These are phyloP conservation scores for Oreochromis tanganicae DNA, from an alignment of 2,113 vertebrate species.

Conservation along the genomic window DNA sequence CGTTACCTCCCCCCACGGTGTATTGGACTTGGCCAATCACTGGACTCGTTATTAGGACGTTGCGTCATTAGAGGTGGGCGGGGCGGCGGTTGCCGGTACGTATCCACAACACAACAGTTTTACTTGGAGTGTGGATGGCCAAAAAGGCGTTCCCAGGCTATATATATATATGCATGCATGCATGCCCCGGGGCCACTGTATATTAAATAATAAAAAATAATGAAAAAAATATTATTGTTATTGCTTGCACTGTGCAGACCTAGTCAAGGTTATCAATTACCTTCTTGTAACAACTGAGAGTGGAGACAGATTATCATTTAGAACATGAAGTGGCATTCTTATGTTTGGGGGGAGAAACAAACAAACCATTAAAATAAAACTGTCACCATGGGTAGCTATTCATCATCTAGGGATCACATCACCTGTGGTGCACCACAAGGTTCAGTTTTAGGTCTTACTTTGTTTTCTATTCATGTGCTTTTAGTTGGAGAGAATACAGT, in stretches of 20 bases:
- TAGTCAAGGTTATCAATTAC: neutral
- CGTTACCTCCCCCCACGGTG: neutral
- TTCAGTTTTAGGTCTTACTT: neutral
- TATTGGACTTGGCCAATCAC: conserved; percentile 54
- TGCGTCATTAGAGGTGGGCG: neutral
- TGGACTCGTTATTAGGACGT: conserved; percentile 46
- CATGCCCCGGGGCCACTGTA: no score
- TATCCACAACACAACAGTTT: neutral
- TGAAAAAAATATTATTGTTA: neutral
- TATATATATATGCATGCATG: neutral
- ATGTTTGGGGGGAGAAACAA: neutral
- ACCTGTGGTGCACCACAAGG: neutral
- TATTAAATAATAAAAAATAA: neutral
- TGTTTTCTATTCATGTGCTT: neutral
- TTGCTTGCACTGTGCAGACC: neutral
- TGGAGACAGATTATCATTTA: neutral
- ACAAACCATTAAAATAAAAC: neutral
- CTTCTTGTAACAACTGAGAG: neutral
- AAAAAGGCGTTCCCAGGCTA: neutral
- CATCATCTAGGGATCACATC: neutral
- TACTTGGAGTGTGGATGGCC: neutral
- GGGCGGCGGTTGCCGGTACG: neutral
- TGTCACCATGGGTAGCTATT: neutral
- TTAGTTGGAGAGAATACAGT: neutral
- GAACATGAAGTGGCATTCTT: neutral